A percentile compares a stretch with the other conserved stretches of the same genome.
phyloP scores from a whole-genome alignment of 2,113 vertebrate species.

The Pelmatolapia mariae region DNA sequence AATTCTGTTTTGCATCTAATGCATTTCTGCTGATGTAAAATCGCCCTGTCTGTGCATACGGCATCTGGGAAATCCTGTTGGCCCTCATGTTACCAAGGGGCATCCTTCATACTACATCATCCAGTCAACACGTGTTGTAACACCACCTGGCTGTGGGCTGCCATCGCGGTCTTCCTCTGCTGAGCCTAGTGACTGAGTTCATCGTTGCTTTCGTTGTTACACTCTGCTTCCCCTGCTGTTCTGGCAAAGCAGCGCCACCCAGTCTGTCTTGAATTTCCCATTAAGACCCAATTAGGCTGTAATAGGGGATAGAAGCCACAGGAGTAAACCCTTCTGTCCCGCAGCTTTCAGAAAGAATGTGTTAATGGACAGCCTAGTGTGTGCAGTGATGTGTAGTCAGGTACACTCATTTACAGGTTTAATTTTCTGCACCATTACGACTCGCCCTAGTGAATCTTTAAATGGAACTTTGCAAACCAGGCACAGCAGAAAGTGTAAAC shows the following conservation, averaged over 20 bases:
- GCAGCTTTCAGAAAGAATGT: neutral
- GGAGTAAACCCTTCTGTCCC: slow-evolving; percentile 9
- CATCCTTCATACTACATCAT: neutral
- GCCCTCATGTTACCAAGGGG: neutral
- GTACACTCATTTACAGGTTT: slow-evolving; percentile 34
- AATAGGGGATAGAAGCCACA: slow-evolving; percentile 23
- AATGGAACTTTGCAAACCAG: neutral
- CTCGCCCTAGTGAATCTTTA: slow-evolving; percentile 11
- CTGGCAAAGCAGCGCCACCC: neutral
- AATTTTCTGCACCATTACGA: neutral
- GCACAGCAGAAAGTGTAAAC: neutral
- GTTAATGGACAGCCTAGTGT: slow-evolving; percentile 40
- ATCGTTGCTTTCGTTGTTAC: neutral
- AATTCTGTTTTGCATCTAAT: neutral
- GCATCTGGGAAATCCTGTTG: neutral
- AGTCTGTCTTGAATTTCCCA: slow-evolving; percentile 32
- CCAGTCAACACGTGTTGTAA: neutral
- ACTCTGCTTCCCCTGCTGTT: neutral
- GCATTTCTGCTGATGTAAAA: neutral
- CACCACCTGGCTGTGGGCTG: neutral
- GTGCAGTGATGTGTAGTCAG: neutral
- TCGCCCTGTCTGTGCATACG: neutral
- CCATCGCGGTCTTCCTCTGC: neutral
- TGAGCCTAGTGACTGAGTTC: neutral
- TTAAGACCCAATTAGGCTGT: slow-evolving; percentile 39